A percentile compares a stretch with the other conserved stretches of the same genome.
Evolutionary conservation across 2,888 invertebrate genomes (phyloP).

Genomic region (Eristalinus aeneus): DNA sequence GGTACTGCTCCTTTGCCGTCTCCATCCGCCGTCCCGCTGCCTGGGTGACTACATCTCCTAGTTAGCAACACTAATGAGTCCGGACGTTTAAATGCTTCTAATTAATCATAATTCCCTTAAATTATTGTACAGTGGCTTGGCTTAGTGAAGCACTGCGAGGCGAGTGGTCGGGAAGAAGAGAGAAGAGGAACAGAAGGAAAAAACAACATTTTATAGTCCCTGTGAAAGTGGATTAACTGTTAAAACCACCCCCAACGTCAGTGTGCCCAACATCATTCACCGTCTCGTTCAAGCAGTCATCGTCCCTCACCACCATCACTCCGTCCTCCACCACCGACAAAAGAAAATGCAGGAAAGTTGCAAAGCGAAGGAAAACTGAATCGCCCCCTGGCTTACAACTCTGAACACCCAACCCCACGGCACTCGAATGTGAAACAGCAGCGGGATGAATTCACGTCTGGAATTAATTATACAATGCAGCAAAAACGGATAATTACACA

Average conservation of each 20-base stretch:
- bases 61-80: conserved; percentile 54
- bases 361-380: neutral
- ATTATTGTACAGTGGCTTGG: conserved; percentile 56
- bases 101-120: conserved; percentile 60
- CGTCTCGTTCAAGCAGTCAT: too few relatives aligned
- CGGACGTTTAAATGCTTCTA: conserved; percentile 44
- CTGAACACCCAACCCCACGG: too few relatives aligned
- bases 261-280: too few relatives aligned
- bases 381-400: neutral
- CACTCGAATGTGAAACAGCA: neutral
- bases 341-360: neutral
- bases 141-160: neutral
- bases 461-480: conserved; percentile 59
- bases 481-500: conserved; percentile 25
- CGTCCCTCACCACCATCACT: neutral
- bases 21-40: neutral
- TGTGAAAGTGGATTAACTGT: conserved; percentile 36
- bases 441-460: conserved; percentile 41
- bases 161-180: neutral
- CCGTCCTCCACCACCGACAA: too few relatives aligned
- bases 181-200: neutral
- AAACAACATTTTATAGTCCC: neutral
- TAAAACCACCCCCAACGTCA: conserved; percentile 8
- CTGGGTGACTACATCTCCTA: conserved; percentile 6
- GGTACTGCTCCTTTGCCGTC: neutral